phyloP scores from a whole-genome alignment of 2,797 vertebrate species.

The Gallinago nigripennis region DNA sequence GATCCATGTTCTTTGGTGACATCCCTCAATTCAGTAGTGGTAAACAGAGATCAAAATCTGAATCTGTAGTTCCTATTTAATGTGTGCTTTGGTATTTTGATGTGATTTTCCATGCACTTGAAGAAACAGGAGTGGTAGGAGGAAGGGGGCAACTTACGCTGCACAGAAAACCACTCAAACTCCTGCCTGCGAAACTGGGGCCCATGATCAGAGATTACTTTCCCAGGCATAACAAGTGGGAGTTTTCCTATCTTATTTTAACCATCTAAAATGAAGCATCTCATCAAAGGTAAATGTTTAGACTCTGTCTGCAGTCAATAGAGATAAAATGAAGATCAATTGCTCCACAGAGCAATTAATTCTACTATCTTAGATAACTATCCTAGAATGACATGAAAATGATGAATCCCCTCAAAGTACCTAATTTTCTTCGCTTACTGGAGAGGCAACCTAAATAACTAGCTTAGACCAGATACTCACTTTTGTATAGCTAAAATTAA shows the following conservation, averaged over 20 bases:
- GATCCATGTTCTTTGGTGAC: background rate
- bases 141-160: rapidly evolving
- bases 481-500: background rate
- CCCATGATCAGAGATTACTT: background rate
- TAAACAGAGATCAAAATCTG: background rate
- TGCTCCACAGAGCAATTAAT: conserved; percentile 46
- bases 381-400: conserved; percentile 4
- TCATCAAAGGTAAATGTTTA: conserved; percentile 46
- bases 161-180: background rate
- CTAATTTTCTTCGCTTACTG: background rate
- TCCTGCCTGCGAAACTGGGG: background rate
- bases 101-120: background rate
- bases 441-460: background rate
- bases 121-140: background rate
- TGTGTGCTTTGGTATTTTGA: background rate
- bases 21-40: background rate
- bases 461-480: background rate
- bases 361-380: conserved; percentile 16
- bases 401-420: background rate
- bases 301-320: conserved; percentile 16
- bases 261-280: conserved; percentile 16
- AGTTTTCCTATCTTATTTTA: conserved; percentile 24
- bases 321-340: conserved; percentile 49
- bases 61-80: background rate
- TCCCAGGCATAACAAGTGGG: background rate